phyloP scores from a whole-genome alignment of 2,888 invertebrate species.

The Aphodius sticticus region DNA sequence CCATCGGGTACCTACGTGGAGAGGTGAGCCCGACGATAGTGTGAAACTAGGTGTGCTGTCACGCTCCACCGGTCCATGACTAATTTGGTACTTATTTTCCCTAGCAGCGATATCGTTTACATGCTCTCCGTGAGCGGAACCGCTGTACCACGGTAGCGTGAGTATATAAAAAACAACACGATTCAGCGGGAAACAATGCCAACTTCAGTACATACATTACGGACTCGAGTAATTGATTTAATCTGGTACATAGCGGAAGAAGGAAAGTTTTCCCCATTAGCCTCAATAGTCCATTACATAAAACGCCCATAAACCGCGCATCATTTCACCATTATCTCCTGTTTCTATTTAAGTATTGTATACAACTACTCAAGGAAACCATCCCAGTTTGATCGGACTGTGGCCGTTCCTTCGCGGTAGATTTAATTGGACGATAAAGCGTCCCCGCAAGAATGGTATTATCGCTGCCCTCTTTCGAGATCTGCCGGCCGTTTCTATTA shows the following conservation, averaged over 20 bases:
- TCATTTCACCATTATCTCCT: background rate
- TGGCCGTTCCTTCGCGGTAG: constrained; percentile 26
- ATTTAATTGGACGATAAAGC: constrained; percentile 57
- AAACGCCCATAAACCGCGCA: background rate
- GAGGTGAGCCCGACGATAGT: constrained; percentile 51
- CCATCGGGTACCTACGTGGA: background rate
- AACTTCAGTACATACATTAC: background rate
- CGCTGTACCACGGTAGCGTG: constrained; percentile 6
- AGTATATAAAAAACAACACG: constrained; percentile 12
- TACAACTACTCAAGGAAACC: background rate
- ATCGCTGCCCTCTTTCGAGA: background rate
- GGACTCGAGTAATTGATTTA: constrained; percentile 4
- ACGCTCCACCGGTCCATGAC: constrained; percentile 56
- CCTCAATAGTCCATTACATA: background rate
- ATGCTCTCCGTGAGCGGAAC: constrained; percentile 42
- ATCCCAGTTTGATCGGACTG: background rate
- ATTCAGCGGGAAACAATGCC: background rate
- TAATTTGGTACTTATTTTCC: constrained; percentile 57
- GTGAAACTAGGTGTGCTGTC: constrained; percentile 60
- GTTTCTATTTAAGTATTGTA: background rate
- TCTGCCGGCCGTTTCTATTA: background rate
- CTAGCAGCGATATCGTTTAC: constrained; percentile 46
- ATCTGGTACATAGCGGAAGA: background rate
- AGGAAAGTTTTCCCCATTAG: background rate
- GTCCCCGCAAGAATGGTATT: constrained; percentile 8